Base-by-base conservation (phyloP, 2,888 invertebrate species). In the Taphrorychus bicolor region DNA sequence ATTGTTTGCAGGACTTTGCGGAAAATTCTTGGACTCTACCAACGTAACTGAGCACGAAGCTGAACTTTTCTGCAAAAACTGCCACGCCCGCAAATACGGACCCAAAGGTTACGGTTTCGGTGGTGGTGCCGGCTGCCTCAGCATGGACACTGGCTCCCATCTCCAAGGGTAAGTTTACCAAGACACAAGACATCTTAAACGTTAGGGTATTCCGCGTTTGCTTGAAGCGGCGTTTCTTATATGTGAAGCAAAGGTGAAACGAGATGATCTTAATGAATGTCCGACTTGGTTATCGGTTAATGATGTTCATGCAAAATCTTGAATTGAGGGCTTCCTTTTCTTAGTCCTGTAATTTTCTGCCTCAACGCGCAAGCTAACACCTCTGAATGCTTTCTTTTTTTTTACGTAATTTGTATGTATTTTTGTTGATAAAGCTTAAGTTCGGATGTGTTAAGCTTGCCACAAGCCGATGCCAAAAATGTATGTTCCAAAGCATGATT, bases 61-160 rank as follows among this genome's bases (percentile, higher is more conserved):
- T 80, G 93, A 95, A 85, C 89, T 98, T 77, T 98, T 86, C 90
- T 99, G 98, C 90, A 98, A 97, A 87, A 87, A 89, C 81, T 97
- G 99, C 88, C 97, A 99, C 84, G 98, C 91, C 78, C 92, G 97
- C 83, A 97, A 97, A 88, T 98, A 92, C 85, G 98, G 98, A 82
- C 98, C 93, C 18, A 70, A 70, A 70, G 70, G 70, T 45, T 70
- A 70, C 66, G 70, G 70, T 51, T 98, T 97, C 84, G 98, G 98
- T 77, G 96, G 96, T 81, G 98, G 98, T 79, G 98, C 97, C 80
- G 98, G 98, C 75, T 93, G 94, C 84, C 88, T 98, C 80, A 95
- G 94, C 84, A 98, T 95, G 95, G 97, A 98, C 87, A 85, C 91
- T 82, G 97, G 97, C 76, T 90, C 93, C 73, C 96, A 97, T 82